phyloP scores from a whole-genome alignment of 2,113 vertebrate species.

The Varanus salvator region DNA sequence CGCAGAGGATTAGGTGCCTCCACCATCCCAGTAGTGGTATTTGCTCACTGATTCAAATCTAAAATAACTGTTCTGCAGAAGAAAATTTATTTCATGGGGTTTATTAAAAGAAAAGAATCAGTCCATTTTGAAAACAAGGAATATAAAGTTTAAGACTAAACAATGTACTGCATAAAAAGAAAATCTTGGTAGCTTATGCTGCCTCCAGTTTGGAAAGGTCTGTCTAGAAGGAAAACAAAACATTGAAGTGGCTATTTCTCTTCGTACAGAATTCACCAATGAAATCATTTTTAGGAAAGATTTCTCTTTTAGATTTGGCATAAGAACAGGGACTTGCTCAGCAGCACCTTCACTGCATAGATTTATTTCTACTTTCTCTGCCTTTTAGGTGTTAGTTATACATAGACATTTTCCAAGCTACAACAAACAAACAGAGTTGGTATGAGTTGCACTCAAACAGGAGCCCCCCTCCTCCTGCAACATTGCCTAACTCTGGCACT shows the following conservation, averaged over 20 bases:
- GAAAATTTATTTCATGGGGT: constrained; percentile 56
- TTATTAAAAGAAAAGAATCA: constrained; percentile 76
- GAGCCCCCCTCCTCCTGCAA: too few species aligned
- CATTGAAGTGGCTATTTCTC: constrained; percentile 48
- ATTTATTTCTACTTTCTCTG: constrained; percentile 39
- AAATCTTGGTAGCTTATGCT: constrained; percentile 59
- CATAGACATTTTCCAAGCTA: constrained; percentile 22
- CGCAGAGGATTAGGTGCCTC: not conserved
- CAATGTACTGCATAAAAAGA: constrained; percentile 54
- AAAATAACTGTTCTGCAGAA: not conserved
- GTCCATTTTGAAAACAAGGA: constrained; percentile 63
- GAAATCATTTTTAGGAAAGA: constrained; percentile 28
- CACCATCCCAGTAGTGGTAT: too few species aligned
- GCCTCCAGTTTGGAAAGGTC: constrained; percentile 26
- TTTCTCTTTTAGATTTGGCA: constrained; percentile 27
- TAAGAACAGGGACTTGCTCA: constrained; percentile 41
- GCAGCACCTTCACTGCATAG: constrained; percentile 4
- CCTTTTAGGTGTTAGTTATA: constrained; percentile 16
- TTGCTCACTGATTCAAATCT: not conserved
- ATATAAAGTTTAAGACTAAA: constrained; percentile 64
- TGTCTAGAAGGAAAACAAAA: constrained; percentile 35
- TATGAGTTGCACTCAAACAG: too few species aligned
- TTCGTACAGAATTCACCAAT: constrained; percentile 32
- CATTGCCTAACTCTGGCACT: too few species aligned
- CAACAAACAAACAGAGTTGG: too few species aligned